A percentile compares a stretch with the other conserved stretches of the same genome.
Conservation (phyloP, 2,113 vertebrate species). For the Lepus americanus region DNA sequence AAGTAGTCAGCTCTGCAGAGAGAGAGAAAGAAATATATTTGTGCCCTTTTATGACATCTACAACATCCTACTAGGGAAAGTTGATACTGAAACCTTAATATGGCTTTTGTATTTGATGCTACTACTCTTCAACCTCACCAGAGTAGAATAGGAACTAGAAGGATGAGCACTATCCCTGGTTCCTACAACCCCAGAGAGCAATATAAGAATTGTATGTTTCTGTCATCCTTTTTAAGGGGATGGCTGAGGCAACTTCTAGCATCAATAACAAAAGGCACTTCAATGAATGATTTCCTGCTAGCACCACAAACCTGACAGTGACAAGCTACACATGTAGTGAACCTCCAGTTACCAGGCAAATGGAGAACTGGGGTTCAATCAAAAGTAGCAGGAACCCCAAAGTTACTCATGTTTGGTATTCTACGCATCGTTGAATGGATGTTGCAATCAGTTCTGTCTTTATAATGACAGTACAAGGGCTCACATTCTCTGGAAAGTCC, state of each 20-base stretch:
- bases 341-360: background rate
- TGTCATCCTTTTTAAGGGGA: background rate
- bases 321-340: background rate
- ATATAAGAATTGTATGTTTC: background rate
- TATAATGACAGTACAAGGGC: background rate
- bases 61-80: background rate
- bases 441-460: background rate
- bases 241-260: background rate
- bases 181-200: background rate
- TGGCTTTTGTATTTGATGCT: background rate
- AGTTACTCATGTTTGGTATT: background rate
- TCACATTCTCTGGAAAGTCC: background rate
- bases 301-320: background rate
- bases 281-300: background rate
- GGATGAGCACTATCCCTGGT: background rate
- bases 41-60: background rate
- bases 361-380: background rate
- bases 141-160: background rate
- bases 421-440: background rate
- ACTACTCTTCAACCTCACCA: background rate
- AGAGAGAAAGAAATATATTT: background rate
- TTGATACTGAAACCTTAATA: background rate
- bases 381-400: conserved; percentile 2
- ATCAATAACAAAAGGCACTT: background rate
- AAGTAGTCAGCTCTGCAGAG: background rate